Evolutionary conservation across 2,888 invertebrate species (phyloP), one percentile per base, ranked within the genome.

Genomic region (Polyommatus icarus): DNA sequence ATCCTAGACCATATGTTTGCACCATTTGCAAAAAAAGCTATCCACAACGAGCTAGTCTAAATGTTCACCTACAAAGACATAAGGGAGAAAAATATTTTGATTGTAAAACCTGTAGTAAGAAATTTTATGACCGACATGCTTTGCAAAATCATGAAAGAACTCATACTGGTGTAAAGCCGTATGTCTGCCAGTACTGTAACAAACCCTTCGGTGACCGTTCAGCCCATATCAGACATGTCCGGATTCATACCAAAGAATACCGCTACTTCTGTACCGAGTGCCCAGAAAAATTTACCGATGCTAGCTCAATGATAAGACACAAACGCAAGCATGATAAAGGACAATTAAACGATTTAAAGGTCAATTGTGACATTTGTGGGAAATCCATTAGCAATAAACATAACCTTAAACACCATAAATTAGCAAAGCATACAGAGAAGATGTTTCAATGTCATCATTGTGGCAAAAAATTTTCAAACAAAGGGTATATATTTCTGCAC

Each of bases 181-280:
- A 79, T 67, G 77, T 71, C 3, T 88, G 88, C 77, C 50, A 77
- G 3, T 80, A 78, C 73, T 87, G 88, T 76, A 76, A 50, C 4
- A 86, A 85, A 73, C 76, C 77, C 0, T 88, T 88, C 78, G 78
- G 81, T 29, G 86, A 88, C 12, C 83, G 78, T 0, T 84, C 85
- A 0, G 85, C 87, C 0, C 36, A 76, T 1, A 8, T 1, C 3
- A 83, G 86, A 3, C 87, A 89, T 77, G 78, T 80, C 50, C 80
- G 85, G 8, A 85, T 80, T 4, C 88, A 88, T 76, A 85, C 84
- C 0, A 85, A 84, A 0, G 83, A 82, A 0, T 85, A 84, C 67
- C 83, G 81, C 0, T 86, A 86, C 78, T 15, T 71, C 1, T 88
- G 88, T 73, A 32, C 78, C 0, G 32, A 76, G 6, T 88, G 88